Percentiles rank a stretch among this genome's conserved stretches.
phyloP scores from a whole-genome alignment of 2,113 vertebrate genomes.

The Phodopus roborovskii region DNA sequence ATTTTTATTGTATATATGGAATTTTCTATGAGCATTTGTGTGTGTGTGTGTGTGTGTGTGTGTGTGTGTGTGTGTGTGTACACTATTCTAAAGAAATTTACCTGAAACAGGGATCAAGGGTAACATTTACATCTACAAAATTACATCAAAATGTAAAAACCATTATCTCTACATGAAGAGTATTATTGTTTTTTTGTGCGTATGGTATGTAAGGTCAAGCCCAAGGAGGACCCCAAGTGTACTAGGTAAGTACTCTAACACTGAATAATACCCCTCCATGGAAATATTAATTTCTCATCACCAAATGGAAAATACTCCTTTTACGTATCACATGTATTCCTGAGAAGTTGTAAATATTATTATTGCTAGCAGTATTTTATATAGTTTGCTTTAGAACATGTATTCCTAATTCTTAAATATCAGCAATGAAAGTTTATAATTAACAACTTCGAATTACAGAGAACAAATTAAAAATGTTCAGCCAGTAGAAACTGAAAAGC shows the following conservation, averaged over 20 bases:
- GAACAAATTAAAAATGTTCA: too few species aligned
- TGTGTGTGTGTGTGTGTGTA: too few species aligned
- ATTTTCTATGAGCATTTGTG: not conserved
- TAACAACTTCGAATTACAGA: not conserved
- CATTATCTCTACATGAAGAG: not conserved
- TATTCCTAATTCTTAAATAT: not conserved
- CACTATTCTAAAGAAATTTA: not conserved
- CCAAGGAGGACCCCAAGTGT: not conserved
- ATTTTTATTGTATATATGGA: not conserved
- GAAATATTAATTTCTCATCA: not conserved
- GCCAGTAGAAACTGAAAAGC: too few species aligned
- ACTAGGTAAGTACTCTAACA: not conserved
- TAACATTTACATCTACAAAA: too few species aligned
- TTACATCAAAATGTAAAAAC: too few species aligned
- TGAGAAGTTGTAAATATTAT: not conserved
- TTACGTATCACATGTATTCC: not conserved
- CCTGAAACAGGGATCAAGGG: not conserved
- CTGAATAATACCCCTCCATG: not conserved
- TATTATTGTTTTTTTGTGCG: not conserved
- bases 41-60: too few species aligned
- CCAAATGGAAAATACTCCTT: not conserved
- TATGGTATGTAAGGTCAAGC: not conserved
- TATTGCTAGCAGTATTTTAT: not conserved
- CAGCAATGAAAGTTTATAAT: not conserved
- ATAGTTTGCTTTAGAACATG: not conserved